These are phyloP conservation scores for Phyllopteryx taeniolatus DNA, from an alignment of 2,113 vertebrate species.

Conservation along the genomic window DNA sequence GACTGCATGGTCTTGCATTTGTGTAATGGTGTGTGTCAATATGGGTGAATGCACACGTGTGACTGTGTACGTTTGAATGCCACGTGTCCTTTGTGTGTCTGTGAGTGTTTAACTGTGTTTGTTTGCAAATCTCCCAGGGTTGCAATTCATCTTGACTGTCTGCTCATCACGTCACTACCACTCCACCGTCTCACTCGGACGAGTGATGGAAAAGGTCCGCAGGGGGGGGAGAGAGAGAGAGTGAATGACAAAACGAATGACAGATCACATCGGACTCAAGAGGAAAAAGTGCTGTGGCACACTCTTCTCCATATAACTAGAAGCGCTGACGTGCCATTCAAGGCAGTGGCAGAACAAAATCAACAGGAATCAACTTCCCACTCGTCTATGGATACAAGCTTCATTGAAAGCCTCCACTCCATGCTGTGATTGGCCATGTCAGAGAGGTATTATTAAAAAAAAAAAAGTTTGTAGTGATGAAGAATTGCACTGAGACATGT, in stretches of 20 bases:
- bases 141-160: slow-evolving; percentile 67
- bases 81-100: slow-evolving; percentile 18
- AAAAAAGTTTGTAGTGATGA: not conserved
- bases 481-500: not conserved
- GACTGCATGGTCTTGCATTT: slow-evolving; percentile 59
- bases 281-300: slow-evolving; percentile 60
- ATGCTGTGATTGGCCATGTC: not conserved
- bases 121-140: slow-evolving; percentile 51
- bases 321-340: slow-evolving; percentile 20
- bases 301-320: slow-evolving; percentile 20
- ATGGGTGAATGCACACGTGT: slow-evolving; percentile 52
- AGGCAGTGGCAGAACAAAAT: slow-evolving; percentile 34
- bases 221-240: slow-evolving; percentile 30
- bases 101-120: slow-evolving; percentile 22
- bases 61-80: slow-evolving; percentile 39
- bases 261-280: slow-evolving; percentile 57
- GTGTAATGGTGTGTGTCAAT: slow-evolving; percentile 51
- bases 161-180: slow-evolving; percentile 70
- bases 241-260: slow-evolving; percentile 44
- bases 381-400: slow-evolving; percentile 30
- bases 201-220: slow-evolving; percentile 61
- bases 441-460: not conserved
- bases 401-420: slow-evolving; percentile 40
- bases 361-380: slow-evolving; percentile 26
- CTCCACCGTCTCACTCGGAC: slow-evolving; percentile 46